A percentile compares a stretch with the other conserved stretches of the same genome.
phyloP scores from a whole-genome alignment of 2,888 invertebrate genomes.

The Philaethria dido region DNA sequence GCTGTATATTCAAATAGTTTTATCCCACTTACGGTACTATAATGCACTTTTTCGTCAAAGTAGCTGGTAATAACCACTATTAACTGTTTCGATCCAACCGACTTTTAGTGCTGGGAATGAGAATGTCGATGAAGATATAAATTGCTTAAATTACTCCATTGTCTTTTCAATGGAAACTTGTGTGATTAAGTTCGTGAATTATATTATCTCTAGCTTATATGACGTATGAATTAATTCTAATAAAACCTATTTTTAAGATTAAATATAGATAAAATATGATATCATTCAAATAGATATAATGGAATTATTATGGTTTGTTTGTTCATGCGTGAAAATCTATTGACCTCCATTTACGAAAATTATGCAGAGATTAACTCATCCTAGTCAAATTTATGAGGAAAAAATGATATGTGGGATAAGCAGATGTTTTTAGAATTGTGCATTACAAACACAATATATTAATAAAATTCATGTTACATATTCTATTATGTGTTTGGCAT shows the following conservation, averaged over 20 bases:
- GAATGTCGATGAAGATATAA: conserved; percentile 49
- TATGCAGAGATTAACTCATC: too few species aligned
- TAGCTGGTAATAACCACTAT: conserved; percentile 76
- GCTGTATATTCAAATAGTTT: conserved; percentile 80
- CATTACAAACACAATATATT: too few species aligned
- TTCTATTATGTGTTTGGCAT: too few species aligned
- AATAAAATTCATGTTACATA: too few species aligned
- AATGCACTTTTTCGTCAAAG: conserved; percentile 80
- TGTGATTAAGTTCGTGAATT: conserved; percentile 12
- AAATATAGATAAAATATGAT: too few species aligned
- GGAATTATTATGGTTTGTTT: too few species aligned
- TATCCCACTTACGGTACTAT: conserved; percentile 75
- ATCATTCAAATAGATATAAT: too few species aligned
- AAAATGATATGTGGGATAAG: too few species aligned
- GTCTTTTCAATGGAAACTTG: conserved; percentile 37
- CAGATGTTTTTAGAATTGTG: too few species aligned
- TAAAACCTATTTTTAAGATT: neutral
- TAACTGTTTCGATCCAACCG: conserved; percentile 69
- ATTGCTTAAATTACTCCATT: conserved; percentile 47
- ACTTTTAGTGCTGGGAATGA: conserved; percentile 58
- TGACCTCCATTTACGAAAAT: too few species aligned
- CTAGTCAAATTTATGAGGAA: too few species aligned
- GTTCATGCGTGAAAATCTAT: too few species aligned
- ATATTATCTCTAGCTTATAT: neutral
- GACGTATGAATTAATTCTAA: neutral